Evolutionary conservation across 2,113 vertebrate species (phyloP).

Genomic region (Phocoena sinus): DNA sequence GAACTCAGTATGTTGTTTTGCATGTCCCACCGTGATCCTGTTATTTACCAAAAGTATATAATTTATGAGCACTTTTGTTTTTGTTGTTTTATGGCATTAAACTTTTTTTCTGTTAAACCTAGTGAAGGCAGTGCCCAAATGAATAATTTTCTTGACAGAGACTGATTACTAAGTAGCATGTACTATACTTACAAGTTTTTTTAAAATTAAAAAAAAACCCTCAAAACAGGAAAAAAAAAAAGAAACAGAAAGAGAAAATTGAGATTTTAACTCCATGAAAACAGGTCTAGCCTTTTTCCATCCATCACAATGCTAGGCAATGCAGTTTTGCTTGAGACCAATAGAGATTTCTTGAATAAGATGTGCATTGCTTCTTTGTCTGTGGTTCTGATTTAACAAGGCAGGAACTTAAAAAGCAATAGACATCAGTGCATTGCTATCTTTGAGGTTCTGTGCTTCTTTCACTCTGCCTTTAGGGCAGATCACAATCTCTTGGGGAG

Average conservation of each 20-base stretch:
- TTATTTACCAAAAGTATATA: neutral
- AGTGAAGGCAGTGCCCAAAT: neutral
- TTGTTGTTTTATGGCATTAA: neutral
- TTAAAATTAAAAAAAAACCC: neutral
- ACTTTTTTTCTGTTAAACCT: neutral
- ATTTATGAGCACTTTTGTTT: neutral
- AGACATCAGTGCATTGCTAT: neutral
- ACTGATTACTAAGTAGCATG: neutral
- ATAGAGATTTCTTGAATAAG: rapidly evolving
- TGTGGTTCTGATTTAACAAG: neutral
- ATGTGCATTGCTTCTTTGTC: neutral
- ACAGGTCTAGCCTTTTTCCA: neutral
- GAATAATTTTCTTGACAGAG: neutral
- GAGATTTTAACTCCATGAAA: neutral
- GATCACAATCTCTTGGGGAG: neutral
- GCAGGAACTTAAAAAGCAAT: neutral
- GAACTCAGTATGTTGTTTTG: neutral
- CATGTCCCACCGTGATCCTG: neutral
- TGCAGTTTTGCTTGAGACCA: neutral
- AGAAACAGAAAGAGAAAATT: neutral
- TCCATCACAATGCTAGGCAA: neutral
- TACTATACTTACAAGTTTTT: neutral
- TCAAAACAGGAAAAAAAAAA: neutral
- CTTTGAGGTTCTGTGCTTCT: neutral
- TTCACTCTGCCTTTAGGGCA: neutral